Percentiles rank a stretch among this genome's conserved stretches.
Evolutionary conservation across 2,888 invertebrate genomes (phyloP).

Genomic region (Argyresthia albistria): DNA sequence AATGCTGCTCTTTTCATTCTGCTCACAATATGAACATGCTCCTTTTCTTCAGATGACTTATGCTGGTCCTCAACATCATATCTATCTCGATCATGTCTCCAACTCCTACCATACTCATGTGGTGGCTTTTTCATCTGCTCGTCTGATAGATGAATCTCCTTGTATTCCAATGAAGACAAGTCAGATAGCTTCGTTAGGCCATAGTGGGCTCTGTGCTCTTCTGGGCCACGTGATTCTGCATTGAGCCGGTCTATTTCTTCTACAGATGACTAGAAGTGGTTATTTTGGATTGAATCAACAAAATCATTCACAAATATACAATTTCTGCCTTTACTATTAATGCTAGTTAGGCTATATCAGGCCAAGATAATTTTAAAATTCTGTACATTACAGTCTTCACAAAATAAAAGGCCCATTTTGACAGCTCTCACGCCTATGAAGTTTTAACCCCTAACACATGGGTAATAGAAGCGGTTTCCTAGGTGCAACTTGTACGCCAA

Average conservation of each 20-base stretch:
- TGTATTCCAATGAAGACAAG: constrained; percentile 74
- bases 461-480: too few species aligned
- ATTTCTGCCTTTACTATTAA: too few species aligned
- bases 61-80: constrained; percentile 21
- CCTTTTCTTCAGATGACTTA: not conserved
- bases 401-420: too few species aligned
- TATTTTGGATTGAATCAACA: too few species aligned
- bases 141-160: constrained; percentile 54
- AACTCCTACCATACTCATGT: constrained; percentile 29
- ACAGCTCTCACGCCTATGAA: too few species aligned
- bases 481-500: too few species aligned
- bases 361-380: too few species aligned
- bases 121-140: constrained; percentile 31
- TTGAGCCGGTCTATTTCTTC: constrained; percentile 62
- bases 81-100: constrained; percentile 16
- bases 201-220: constrained; percentile 56
- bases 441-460: too few species aligned
- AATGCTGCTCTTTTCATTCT: constrained; percentile 41
- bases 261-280: constrained; percentile 15
- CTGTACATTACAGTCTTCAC: too few species aligned
- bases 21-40: constrained; percentile 17
- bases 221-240: constrained; percentile 39
- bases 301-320: too few species aligned
- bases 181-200: constrained; percentile 76
- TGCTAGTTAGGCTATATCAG: too few species aligned